Base-by-base conservation (phyloP, 2,888 invertebrate genomes). In the Morpho deidamia region DNA sequence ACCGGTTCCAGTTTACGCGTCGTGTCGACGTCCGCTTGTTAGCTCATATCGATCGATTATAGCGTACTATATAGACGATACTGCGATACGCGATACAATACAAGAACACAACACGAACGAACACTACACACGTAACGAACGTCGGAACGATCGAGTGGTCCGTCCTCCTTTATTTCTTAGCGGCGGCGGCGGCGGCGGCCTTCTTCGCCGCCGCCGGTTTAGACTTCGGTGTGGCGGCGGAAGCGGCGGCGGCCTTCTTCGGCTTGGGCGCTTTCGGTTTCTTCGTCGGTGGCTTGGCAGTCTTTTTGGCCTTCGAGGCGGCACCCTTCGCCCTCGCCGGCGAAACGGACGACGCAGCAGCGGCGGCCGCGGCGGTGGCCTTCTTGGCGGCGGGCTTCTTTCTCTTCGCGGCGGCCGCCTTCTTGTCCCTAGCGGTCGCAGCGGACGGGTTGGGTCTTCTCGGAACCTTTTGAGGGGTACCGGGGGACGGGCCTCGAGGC, bases 181-280 rank as follows among this genome's bases (percentile, higher is more conserved):
- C 45, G 5, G 7, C 39, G 0, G 8, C 35, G 7, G 9, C 9
- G 37, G 49, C 49, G 42, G 49, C 42, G 35, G 49, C 32, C 40
- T 53, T 42, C 44, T 37, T 37, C 37, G 23, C 65, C 2, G 66
- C 58, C 14, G 59, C 59, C 43, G 61, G 60, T 37, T 58, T 64
- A 32, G 67, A 62, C 56, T 65, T 68, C 46, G 70, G 65, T 23
- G 67, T 23, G 23, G 2, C 23, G 23, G 23, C 23, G 23, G 23
- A 3, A 3, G 23, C 23, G 23, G 23, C 23, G 23, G 23, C 63
- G 14, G 69, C 69, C 64, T 70, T 80, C 64, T 78, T 79, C 8
- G 81, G 76, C 52, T 79, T 83, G 8, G 83, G 79, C 2, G 81
- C 72, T 57, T 76, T 83, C 0, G 81, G 76, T 47, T 80, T 82